A percentile compares a stretch with the other conserved stretches of the same genome.
phyloP scores from a whole-genome alignment of 2,797 vertebrate genomes.

The Notolepis coatsorum region DNA sequence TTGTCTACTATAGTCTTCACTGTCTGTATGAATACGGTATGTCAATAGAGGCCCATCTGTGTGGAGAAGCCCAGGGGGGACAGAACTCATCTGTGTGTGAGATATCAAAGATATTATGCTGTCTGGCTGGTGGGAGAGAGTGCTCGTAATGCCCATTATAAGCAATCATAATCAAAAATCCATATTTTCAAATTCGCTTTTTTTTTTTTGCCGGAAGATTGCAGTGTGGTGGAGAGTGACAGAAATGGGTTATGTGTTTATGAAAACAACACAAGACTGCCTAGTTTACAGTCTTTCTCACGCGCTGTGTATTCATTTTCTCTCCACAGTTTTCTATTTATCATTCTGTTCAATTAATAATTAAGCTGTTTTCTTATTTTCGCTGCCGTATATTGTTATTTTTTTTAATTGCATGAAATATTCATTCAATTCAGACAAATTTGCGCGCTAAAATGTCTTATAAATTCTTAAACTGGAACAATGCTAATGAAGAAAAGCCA shows the following conservation, averaged over 20 bases:
- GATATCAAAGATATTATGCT: slow-evolving; percentile 66
- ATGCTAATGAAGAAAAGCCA: slow-evolving; percentile 86
- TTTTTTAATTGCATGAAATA: slow-evolving; percentile 87
- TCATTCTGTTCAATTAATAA: slow-evolving; percentile 87
- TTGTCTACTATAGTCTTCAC: slow-evolving; percentile 54
- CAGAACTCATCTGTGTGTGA: slow-evolving; percentile 59
- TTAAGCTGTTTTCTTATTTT: slow-evolving; percentile 88
- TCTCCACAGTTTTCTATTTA: slow-evolving; percentile 84
- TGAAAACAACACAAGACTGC: slow-evolving; percentile 79
- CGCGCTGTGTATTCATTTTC: slow-evolving; percentile 66
- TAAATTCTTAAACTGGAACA: slow-evolving; percentile 89
- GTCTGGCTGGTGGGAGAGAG: slow-evolving; percentile 48
- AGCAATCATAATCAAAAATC: slow-evolving; percentile 83
- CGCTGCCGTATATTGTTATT: slow-evolving; percentile 85
- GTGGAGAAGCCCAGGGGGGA: slow-evolving; percentile 64
- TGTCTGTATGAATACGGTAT: slow-evolving; percentile 65
- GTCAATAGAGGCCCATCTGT: slow-evolving; percentile 71
- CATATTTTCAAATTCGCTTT: slow-evolving; percentile 77
- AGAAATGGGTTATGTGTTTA: slow-evolving; percentile 84
- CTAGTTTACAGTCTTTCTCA: slow-evolving; percentile 76
- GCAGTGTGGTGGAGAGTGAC: slow-evolving; percentile 73
- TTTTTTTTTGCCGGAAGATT: no score
- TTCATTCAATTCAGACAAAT: slow-evolving; percentile 83
- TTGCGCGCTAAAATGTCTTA: slow-evolving; percentile 82
- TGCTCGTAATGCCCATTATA: slow-evolving; percentile 73